These are phyloP conservation scores for Aspidiotus destructor DNA, from an alignment of 2,888 invertebrate species.

Conservation along the genomic window DNA sequence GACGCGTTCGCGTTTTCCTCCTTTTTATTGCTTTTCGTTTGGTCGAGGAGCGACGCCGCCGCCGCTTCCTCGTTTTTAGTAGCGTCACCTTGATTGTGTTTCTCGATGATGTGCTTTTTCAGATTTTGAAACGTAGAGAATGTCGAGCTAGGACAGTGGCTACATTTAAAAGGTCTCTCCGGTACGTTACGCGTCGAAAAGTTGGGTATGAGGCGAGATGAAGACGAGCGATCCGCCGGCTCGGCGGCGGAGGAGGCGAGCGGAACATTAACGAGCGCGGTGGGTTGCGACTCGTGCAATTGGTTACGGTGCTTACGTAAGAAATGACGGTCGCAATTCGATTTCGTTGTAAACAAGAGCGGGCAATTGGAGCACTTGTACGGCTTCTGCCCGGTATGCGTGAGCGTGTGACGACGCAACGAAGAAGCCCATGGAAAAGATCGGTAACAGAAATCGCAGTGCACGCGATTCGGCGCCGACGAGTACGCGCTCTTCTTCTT, in stretches of 20 bases:
- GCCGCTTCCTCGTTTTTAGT: conserved; percentile 3
- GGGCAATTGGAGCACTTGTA: conserved; percentile 91
- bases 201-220: conserved; percentile 42
- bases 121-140: conserved; percentile 70
- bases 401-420: conserved; percentile 83
- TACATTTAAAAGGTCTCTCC: conserved; percentile 68
- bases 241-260: conserved; percentile 38
- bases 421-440: conserved; percentile 97
- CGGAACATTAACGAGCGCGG: conserved; percentile 2
- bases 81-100: conserved; percentile 22
- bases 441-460: conserved; percentile 84
- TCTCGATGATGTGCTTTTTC: conserved; percentile 56
- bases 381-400: conserved; percentile 94
- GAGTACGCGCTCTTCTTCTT: conserved; percentile 88
- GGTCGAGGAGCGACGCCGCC: neutral
- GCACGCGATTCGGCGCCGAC: conserved; percentile 84
- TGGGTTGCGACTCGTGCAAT: conserved; percentile 28
- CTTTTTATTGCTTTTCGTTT: conserved; percentile 5
- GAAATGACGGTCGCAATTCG: conserved; percentile 91
- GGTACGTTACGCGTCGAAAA: conserved; percentile 57
- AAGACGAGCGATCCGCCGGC: neutral
- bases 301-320: conserved; percentile 39
- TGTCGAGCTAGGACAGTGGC: conserved; percentile 69
- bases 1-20: conserved; percentile 5
- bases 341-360: conserved; percentile 89